Evolutionary conservation across 2,797 vertebrate genomes (phyloP).

Genomic region (Oreortyx pictus): DNA sequence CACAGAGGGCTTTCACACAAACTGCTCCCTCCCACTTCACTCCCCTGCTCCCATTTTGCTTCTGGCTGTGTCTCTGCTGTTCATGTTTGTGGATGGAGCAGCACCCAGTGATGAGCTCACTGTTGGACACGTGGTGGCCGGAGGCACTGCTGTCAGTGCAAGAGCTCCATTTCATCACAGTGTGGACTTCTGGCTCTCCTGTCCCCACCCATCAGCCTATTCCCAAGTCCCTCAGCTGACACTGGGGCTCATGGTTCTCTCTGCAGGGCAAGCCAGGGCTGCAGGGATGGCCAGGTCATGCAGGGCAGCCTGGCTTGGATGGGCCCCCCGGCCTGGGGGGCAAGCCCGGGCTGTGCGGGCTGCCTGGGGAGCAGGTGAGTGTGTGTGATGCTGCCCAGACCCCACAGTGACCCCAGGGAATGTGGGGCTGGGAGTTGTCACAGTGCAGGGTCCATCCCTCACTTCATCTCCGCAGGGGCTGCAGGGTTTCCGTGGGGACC

Average conservation of each 20-base stretch:
- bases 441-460: neutral
- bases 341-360: slow-evolving; percentile 80
- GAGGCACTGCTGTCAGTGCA: neutral
- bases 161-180: rapidly evolving
- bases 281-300: slow-evolving; percentile 80
- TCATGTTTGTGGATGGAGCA: neutral
- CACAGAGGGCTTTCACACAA: rapidly evolving
- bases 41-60: rapidly evolving
- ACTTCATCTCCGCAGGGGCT: slow-evolving; percentile 78
- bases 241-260: neutral
- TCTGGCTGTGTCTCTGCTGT: neutral
- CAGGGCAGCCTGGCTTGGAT: slow-evolving; percentile 81
- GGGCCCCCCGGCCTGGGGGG: slow-evolving; percentile 85
- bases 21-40: neutral
- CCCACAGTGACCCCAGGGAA: neutral
- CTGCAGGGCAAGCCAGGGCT: slow-evolving; percentile 84
- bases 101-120: neutral
- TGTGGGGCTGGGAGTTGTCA: neutral
- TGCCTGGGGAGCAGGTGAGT: slow-evolving; percentile 83
- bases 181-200: neutral
- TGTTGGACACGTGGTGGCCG: neutral
- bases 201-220: neutral
- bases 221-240: neutral
- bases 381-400: neutral
- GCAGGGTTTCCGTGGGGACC: slow-evolving; percentile 88